Base-by-base conservation (phyloP, 2,797 vertebrate genomes). In the Acridotheres tristis region DNA sequence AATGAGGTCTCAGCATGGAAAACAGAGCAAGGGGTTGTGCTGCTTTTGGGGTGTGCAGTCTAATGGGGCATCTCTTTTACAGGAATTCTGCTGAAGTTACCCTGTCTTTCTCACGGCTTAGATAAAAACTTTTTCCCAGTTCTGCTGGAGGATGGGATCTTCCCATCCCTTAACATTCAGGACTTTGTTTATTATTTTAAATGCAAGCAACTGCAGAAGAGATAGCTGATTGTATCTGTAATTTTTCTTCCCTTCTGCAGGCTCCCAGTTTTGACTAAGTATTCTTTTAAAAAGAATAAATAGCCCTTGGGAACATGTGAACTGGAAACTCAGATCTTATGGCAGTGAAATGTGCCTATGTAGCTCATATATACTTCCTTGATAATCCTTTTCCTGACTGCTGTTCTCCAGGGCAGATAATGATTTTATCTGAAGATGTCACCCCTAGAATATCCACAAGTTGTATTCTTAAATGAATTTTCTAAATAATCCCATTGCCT, bases 231-330 rank as follows among this genome's bases (percentile, higher is more conserved):
- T 83, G 63, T 87, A 94, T 96, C 90, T 95, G 45, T 58, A 84
- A 79, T 93, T 93, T 93, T 88, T 73, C 50, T 93, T 84, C 47
- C 75, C 40, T 89, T 92, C 93, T 89, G 54, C 81, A 89, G 53
- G 81, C 86, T 93, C 50, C 72, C 38, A 43, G 78, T 90, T 95
- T 97, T 94, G 88, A 90, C 93, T 94, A 94, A 93, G 71, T 75
- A 74, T 92, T 93, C 77, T 90, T 95, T 92, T 92, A 63, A 80
- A 83, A 90, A 93, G 88, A 94, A 94, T 94, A 95, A 95, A 96
- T 95, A 94, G 94, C 94, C 94, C 53, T 95, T 93, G 93, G 95
- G 95, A 95, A 67, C 77, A 54, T 79, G 90, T 85, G 92, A 90
- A 91, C 88, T 91, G 91, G 85, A 96, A 93, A 91, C 89, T 23